Evolutionary conservation across 2,797 vertebrate species (phyloP), one percentile per base, ranked within the genome.

Genomic region (Cirrhinus molitorella): DNA sequence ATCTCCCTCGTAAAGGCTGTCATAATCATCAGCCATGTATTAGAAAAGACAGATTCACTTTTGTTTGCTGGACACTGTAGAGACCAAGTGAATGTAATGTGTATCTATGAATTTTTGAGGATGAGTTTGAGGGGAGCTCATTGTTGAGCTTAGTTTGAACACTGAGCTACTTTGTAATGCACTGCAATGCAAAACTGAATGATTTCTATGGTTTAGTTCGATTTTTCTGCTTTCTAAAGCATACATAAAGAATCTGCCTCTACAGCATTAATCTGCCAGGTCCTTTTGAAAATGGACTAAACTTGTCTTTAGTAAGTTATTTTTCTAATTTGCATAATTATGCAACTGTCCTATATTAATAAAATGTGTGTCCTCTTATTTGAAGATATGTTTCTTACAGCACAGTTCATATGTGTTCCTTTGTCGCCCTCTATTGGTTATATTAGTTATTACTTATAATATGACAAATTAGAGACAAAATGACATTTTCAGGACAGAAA

Each of bases 401-500:
- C n/a, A n/a, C n/a, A n/a, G n/a, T n/a, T n/a, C n/a, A n/a, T n/a
- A n/a, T n/a, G 5, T 21, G 13, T n/a, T 51, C 6, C n/a, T 81
- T 37, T 73, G 55, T 73, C 43, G 14, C 79, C 55, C n/a, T 63
- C 68, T 81, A 13, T 37, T 73, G 79, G 79, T 61, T n/a, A 73
- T 16, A 37, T 0, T 34, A n/a, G 68, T 37, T n/a, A n/a, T n/a
- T n/a, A n/a, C n/a, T n/a, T n/a, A n/a, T n/a, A n/a, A n/a, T n/a
- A n/a, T n/a, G n/a, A n/a, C n/a, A n/a, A n/a, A n/a, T 43, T 16
- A 4, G 10, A 12, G 5, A 67, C 34, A 11, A n/a, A n/a, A n/a
- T n/a, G n/a, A n/a, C n/a, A 67, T 28, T 28, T 3, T 12, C 8
- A 28, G 68, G 16, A 11, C 45, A 51, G 11, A 51, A 21, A 51